A percentile compares a stretch with the other conserved stretches of the same genome.
phyloP scores from a whole-genome alignment of 2,113 vertebrate genomes.

The Zingel zingel region DNA sequence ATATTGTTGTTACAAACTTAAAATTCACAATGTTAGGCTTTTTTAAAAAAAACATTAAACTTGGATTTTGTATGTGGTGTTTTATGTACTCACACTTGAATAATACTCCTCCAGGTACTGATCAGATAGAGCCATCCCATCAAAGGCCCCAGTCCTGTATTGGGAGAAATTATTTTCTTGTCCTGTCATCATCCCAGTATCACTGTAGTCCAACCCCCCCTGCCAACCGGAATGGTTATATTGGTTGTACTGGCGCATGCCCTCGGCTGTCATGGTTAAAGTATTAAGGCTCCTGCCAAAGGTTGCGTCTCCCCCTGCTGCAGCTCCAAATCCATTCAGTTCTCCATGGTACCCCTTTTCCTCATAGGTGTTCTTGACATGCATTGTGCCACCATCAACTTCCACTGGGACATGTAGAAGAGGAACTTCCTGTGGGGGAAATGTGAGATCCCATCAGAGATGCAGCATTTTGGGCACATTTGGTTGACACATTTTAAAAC shows the following conservation, averaged over 20 bases:
- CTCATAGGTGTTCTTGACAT: background rate
- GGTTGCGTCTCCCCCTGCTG: conserved; percentile 2
- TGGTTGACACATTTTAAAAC: background rate
- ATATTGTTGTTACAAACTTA: background rate
- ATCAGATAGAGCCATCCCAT: conserved; percentile 76
- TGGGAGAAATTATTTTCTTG: conserved; percentile 20
- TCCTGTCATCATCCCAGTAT: conserved; percentile 21
- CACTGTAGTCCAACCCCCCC: background rate
- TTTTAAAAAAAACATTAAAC: background rate
- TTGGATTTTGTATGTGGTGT: background rate
- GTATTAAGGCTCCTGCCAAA: background rate
- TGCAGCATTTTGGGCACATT: background rate
- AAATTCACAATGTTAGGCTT: background rate
- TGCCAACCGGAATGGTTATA: conserved; percentile 12
- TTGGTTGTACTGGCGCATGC: conserved; percentile 21
- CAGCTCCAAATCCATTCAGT: background rate
- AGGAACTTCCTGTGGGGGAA: conserved; percentile 67
- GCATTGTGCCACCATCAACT: conserved; percentile 1
- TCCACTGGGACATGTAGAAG: conserved; percentile 47
- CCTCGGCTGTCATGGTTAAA: conserved; percentile 23
- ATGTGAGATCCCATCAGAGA: background rate
- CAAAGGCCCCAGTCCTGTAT: conserved; percentile 16
- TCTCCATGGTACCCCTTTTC: background rate
- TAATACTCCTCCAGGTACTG: conserved; percentile 78
- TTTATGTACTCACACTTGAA: conserved; percentile 67